Evolutionary conservation across 2,888 invertebrate genomes (phyloP).

Genomic region (Heliconius ethilla): DNA sequence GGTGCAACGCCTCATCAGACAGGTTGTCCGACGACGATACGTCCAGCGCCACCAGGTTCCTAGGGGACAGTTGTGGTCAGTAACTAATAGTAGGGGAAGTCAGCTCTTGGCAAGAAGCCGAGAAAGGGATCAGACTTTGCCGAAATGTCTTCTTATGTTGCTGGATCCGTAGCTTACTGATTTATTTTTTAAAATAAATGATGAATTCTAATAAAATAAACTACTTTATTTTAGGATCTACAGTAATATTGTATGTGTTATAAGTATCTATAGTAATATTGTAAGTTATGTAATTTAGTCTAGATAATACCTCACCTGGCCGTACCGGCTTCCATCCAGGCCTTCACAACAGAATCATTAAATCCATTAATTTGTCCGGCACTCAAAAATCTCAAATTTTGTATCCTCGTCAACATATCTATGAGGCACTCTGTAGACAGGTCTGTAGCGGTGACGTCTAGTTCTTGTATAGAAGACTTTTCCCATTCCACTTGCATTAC

Average conservation of each 20-base stretch:
- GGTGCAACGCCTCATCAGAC: conserved; percentile 94
- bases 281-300: background rate
- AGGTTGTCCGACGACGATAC: conserved; percentile 97
- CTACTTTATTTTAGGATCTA: too few relatives aligned
- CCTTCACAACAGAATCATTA: conserved; percentile 95
- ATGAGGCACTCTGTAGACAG: conserved; percentile 95
- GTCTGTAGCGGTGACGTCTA: conserved; percentile 99
- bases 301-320: conserved; percentile 74
- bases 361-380: conserved; percentile 99
- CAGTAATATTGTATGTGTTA: too few relatives aligned
- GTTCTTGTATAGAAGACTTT: conserved; percentile 94
- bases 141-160: too few relatives aligned
- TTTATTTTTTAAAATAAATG: too few relatives aligned
- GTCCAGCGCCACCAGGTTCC: conserved; percentile 92
- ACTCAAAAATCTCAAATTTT: conserved; percentile 92
- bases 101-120: too few relatives aligned
- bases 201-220: too few relatives aligned
- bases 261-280: too few relatives aligned
- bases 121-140: too few relatives aligned
- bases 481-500: conserved; percentile 99
- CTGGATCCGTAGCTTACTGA: too few relatives aligned
- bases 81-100: background rate
- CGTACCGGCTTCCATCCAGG: conserved; percentile 94
- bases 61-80: conserved; percentile 49
- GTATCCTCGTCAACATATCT: conserved; percentile 94